Conservation (phyloP, 2,113 vertebrate genomes). For the Piprites chloris region DNA sequence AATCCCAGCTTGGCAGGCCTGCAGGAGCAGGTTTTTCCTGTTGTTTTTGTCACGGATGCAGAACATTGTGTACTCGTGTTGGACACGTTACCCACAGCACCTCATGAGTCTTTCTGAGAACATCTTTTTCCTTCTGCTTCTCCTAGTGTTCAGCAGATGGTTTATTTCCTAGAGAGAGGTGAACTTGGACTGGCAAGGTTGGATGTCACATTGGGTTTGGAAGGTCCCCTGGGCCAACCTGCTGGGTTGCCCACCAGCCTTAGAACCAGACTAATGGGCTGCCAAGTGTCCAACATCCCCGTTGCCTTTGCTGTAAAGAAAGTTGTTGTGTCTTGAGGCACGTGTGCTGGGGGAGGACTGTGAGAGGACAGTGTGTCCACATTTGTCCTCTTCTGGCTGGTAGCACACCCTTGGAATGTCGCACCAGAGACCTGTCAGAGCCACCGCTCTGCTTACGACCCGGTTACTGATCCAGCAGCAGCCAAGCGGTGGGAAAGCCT, state of each 20-base stretch:
- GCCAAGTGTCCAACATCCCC: neutral
- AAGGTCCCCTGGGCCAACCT: neutral
- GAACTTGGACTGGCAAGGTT: neutral
- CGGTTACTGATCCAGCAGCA: neutral
- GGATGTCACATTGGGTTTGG: neutral
- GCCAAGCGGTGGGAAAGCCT: neutral
- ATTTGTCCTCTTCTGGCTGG: neutral
- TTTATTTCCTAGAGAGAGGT: neutral
- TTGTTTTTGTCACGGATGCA: constrained; percentile 61
- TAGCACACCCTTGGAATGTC: neutral
- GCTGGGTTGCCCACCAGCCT: neutral
- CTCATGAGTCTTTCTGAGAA: neutral
- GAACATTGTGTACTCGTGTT: constrained; percentile 53
- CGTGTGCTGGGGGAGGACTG: neutral
- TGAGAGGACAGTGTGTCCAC: fast-evolving
- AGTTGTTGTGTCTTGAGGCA: fast-evolving
- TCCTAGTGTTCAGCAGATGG: neutral
- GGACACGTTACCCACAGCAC: constrained; percentile 31
- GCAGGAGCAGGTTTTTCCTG: constrained; percentile 64
- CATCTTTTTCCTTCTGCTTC: neutral
- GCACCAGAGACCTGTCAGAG: neutral
- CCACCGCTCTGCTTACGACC: neutral
- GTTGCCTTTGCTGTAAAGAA: neutral
- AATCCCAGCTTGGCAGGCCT: constrained; percentile 55
- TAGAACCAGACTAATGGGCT: neutral